Percentiles rank a stretch among this genome's conserved stretches.
Evolutionary conservation across 2,888 invertebrate genomes (phyloP).

Genomic region (Oligia strigilis): DNA sequence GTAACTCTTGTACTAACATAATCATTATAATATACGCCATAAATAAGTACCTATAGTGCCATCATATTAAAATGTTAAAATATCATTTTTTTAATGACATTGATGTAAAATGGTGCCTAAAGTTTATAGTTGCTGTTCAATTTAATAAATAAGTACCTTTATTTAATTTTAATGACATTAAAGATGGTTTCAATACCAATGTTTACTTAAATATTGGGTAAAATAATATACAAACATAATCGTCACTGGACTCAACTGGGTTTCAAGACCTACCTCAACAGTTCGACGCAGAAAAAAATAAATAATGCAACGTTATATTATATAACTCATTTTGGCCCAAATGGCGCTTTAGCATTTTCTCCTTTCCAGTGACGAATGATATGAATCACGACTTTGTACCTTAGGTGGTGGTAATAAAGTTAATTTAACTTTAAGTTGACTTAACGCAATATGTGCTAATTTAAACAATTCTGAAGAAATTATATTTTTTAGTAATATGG

Average conservation of each 20-base stretch:
- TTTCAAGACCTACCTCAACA: no score
- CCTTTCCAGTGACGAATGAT: no score
- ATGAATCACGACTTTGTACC: conserved; percentile 20
- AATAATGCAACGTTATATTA: no score
- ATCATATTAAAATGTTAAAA: conserved; percentile 21
- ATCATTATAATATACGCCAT: conserved; percentile 24
- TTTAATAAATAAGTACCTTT: neutral
- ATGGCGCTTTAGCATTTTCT: no score
- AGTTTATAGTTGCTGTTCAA: neutral
- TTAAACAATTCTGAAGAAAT: neutral
- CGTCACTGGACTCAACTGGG: no score
- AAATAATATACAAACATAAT: neutral
- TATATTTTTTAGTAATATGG: neutral
- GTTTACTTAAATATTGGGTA: neutral
- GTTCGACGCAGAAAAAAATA: no score
- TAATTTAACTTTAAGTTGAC: neutral
- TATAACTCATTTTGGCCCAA: no score
- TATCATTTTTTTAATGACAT: neutral
- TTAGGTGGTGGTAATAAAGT: conserved; percentile 20
- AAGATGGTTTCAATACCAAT: neutral
- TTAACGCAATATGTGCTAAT: neutral
- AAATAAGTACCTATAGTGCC: conserved; percentile 45
- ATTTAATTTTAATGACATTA: neutral
- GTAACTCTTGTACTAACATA: conserved; percentile 14
- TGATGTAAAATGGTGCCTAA: neutral